These are phyloP conservation scores for Eleutherodactylus coqui DNA, from an alignment of 2,797 vertebrate species.

Conservation along the genomic window DNA sequence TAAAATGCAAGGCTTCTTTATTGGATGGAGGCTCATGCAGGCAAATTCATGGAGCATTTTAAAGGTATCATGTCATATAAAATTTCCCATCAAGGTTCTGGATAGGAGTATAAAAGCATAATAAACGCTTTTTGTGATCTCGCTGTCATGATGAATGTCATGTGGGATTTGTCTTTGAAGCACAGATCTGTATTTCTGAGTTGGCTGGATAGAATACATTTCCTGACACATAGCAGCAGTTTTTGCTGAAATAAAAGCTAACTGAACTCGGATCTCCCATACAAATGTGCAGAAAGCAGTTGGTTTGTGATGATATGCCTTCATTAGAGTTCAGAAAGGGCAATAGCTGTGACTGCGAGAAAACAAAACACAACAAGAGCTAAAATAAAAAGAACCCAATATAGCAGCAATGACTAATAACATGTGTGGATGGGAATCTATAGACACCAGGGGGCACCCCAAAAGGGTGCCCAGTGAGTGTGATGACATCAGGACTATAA, in stretches of 20 bases:
- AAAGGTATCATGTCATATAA: conserved; percentile 54
- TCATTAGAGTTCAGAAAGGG: neutral
- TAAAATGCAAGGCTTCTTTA: conserved; percentile 49
- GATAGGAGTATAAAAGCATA: conserved; percentile 42
- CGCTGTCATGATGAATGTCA: conserved; percentile 40
- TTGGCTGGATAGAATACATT: conserved; percentile 10
- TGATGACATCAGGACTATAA: too few relatives aligned
- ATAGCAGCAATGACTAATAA: neutral
- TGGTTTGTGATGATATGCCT: neutral
- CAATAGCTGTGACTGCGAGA: neutral
- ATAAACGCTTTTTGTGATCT: conserved; percentile 45
- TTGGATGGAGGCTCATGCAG: conserved; percentile 47
- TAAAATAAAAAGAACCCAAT: neutral
- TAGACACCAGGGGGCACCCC: neutral
- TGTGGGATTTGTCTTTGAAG: conserved; percentile 37
- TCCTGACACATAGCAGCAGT: neutral
- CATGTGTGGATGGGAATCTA: neutral
- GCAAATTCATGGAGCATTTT: conserved; percentile 54
- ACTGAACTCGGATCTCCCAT: neutral
- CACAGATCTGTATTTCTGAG: conserved; percentile 10
- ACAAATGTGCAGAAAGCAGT: neutral
- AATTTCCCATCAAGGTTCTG: conserved; percentile 46
- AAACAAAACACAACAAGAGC: neutral
- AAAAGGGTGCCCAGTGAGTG: too few relatives aligned
- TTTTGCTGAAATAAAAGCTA: conserved; percentile 14